phyloP scores from a whole-genome alignment of 1,140 invertebrate species.

The Yoshiicerus persimilis region DNA sequence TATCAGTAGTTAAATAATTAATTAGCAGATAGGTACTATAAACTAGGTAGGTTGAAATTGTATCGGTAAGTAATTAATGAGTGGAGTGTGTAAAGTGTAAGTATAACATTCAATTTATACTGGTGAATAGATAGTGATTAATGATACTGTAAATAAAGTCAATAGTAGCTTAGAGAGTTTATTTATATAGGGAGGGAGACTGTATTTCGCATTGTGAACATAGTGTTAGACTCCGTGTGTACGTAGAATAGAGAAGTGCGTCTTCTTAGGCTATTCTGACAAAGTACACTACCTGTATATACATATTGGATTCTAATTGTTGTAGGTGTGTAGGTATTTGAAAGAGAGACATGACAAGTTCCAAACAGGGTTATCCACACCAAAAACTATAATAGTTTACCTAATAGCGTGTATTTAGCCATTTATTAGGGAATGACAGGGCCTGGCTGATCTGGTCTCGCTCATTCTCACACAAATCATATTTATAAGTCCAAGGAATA shows the following conservation, averaged over 20 bases:
- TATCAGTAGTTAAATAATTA: background rate
- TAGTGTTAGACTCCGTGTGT: background rate
- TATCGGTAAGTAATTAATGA: background rate
- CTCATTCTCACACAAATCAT: background rate
- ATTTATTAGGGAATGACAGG: background rate
- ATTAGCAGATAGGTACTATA: background rate
- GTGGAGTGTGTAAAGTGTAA: too few species aligned
- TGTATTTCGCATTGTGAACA: background rate
- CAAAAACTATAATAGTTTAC: constrained; percentile 25
- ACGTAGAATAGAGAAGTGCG: background rate
- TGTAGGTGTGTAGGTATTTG: background rate
- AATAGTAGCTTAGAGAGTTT: background rate
- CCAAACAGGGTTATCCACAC: constrained; percentile 34
- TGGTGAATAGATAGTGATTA: background rate
- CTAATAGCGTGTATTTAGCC: background rate
- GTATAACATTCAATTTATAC: background rate
- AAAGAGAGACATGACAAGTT: constrained; percentile 6
- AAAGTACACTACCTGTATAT: background rate
- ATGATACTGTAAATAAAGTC: background rate
- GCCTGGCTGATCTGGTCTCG: background rate
- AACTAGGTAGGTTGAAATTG: background rate
- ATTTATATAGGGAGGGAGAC: background rate
- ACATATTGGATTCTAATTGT: background rate
- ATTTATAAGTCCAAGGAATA: background rate
- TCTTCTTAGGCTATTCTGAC: background rate